Evolutionary conservation across 1,140 invertebrate genomes (phyloP).

Genomic region (Branchinecta lynchi): DNA sequence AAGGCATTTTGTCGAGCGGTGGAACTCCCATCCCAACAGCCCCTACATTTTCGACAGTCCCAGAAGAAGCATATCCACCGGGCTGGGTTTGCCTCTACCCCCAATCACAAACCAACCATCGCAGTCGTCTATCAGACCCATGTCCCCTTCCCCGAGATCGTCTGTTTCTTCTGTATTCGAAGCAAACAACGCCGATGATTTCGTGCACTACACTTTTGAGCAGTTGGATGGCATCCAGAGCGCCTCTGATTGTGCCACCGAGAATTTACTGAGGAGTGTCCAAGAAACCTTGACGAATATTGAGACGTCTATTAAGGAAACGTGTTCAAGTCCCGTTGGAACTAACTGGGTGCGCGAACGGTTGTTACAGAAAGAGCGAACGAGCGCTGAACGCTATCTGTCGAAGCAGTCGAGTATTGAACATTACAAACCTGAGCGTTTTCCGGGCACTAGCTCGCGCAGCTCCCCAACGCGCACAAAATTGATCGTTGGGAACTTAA

Average conservation of each 20-base stretch:
- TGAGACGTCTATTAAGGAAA: conserved; percentile 4
- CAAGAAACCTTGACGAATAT: neutral
- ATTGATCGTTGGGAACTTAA: neutral
- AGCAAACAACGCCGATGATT: neutral
- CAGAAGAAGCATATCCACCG: conserved; percentile 24
- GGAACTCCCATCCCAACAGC: conserved; percentile 67
- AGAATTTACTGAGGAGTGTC: neutral
- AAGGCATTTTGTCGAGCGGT: conserved; percentile 63
- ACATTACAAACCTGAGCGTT: neutral
- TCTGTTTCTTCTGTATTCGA: neutral
- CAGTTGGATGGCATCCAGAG: neutral
- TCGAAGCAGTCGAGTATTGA: neutral
- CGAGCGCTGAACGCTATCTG: neutral
- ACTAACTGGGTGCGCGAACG: neutral
- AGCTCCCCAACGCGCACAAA: neutral
- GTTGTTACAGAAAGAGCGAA: neutral
- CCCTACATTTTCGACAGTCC: conserved; percentile 58
- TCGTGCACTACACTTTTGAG: neutral
- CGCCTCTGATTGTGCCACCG: neutral
- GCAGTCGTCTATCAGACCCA: neutral
- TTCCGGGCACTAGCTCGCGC: neutral
- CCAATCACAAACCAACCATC: neutral
- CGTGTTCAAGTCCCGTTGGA: neutral
- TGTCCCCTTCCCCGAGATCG: neutral
- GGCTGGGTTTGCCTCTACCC: neutral